Conservation (phyloP, 2,797 vertebrate genomes). For the Macropodus opercularis region DNA sequence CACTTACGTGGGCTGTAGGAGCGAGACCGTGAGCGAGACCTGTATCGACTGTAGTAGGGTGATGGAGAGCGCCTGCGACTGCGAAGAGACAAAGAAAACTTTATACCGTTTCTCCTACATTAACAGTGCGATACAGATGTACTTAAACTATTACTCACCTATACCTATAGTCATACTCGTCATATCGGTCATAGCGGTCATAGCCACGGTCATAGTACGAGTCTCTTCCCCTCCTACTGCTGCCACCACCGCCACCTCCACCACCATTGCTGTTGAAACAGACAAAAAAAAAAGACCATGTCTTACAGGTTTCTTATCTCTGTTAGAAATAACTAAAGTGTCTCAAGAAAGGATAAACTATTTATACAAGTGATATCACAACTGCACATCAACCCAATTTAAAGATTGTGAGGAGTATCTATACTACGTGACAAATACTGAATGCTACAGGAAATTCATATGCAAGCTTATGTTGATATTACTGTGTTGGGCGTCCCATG, state of each 20-base stretch:
- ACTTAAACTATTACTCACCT: conserved; percentile 75
- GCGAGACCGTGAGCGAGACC: conserved; percentile 90
- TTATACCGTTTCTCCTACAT: background rate
- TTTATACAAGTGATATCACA: background rate
- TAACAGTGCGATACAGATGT: background rate
- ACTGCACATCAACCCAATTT: background rate
- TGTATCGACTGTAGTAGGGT: conserved; percentile 91
- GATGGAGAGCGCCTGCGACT: conserved; percentile 91
- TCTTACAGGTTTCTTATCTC: background rate
- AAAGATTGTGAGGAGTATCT: background rate
- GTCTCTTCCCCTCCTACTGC: conserved; percentile 85
- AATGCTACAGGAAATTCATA: background rate
- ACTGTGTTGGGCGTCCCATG: conserved; percentile 94
- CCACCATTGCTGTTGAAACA: conserved; percentile 57
- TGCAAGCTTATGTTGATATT: conserved; percentile 63
- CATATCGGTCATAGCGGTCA: conserved; percentile 87
- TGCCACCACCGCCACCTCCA: background rate
- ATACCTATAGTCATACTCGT: conserved; percentile 92
- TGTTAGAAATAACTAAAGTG: background rate
- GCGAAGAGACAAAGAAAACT: conserved; percentile 52
- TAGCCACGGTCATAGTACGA: conserved; percentile 84
- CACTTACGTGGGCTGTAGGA: conserved; percentile 94
- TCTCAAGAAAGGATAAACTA: background rate
- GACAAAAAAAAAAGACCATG: background rate
- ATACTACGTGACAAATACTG: background rate